Base-by-base conservation (phyloP, 1,140 invertebrate genomes). In the Zaprionus ornatus region DNA sequence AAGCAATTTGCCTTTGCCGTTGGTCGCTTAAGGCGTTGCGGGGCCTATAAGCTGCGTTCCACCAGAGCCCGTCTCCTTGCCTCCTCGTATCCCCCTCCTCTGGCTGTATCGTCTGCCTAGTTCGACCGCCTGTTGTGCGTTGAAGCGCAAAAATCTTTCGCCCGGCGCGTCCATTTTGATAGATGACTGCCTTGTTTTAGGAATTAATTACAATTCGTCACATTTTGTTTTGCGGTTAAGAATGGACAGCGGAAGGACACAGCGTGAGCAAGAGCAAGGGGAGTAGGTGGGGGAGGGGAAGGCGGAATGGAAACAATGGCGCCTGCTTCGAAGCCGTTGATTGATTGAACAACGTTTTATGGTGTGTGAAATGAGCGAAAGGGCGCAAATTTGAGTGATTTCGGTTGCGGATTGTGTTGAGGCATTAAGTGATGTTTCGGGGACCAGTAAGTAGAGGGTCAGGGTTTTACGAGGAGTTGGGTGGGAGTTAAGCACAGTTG, bases 121-220 rank as follows among this genome's bases (percentile, higher is more conserved):
- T 19, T 10, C 35, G 57, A 69, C 65, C 59, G 72, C 72, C 60
- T 71, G 67, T 70, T 75, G 70, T 84, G 80, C 82, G 65, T 56
- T 74, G 76, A 77, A 93, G 90, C 68, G 81, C 54, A 81, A 93
- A 93, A 79, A 79, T 87, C 80, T 81, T 90, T 74, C 70, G 73
- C 70, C 81, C 70, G 63, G 78, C 40, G 81, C 80, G 81, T 80
- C 71, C 78, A 80, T 87, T 90, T 87, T 90, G 85, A 91, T 91
- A 79, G 80, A 92, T 93, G 87, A 79, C 81, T 93, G 77, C 87
- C 82, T 84, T 90, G 77, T 90, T 90, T 90, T 88, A 80, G 85
- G 78, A 92, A 92, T 92, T 92, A 92, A 92, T 92, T 91, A 92
- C 88, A 91, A 91, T 90, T 92, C 86, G 80, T 87, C 91, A 92